Conservation (phyloP, 1,140 invertebrate species). For the Microvelia longipes region DNA sequence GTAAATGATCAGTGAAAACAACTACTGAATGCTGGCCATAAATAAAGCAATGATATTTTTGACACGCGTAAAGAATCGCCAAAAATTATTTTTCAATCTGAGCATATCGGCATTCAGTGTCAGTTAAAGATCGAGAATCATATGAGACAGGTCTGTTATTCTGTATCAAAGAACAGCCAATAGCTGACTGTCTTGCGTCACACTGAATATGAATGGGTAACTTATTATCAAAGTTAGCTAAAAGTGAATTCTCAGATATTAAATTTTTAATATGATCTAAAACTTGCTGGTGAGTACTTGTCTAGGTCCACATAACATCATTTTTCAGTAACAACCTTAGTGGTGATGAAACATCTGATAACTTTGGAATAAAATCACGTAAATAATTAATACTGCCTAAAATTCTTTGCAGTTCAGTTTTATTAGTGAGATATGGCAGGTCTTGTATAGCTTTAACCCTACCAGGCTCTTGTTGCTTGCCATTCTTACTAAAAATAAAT, state of each 20-base stretch:
- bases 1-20: slow-evolving; percentile 20
- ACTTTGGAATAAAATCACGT: slow-evolving; percentile 28
- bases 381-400: slow-evolving; percentile 30
- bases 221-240: slow-evolving; percentile 16
- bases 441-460: slow-evolving; percentile 29
- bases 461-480: slow-evolving; percentile 26
- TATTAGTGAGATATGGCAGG: slow-evolving; percentile 24
- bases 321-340: slow-evolving; percentile 30
- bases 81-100: slow-evolving; percentile 19
- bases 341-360: slow-evolving; percentile 25
- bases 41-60: slow-evolving; percentile 21
- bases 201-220: slow-evolving; percentile 15
- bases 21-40: slow-evolving; percentile 14
- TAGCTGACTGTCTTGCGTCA: slow-evolving; percentile 2
- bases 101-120: slow-evolving; percentile 21
- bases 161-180: slow-evolving; percentile 21
- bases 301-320: slow-evolving; percentile 27
- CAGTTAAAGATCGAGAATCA: slow-evolving; percentile 20
- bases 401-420: slow-evolving; percentile 25
- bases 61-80: slow-evolving; percentile 19
- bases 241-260: slow-evolving; percentile 17
- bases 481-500: slow-evolving; percentile 22
- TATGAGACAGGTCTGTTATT: slow-evolving; percentile 27
- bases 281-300: slow-evolving; percentile 19
- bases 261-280: slow-evolving; percentile 27